Percentiles rank a stretch among this genome's conserved stretches.
phyloP scores from a whole-genome alignment of 1,140 invertebrate species.

The Antheraea pernyi region DNA sequence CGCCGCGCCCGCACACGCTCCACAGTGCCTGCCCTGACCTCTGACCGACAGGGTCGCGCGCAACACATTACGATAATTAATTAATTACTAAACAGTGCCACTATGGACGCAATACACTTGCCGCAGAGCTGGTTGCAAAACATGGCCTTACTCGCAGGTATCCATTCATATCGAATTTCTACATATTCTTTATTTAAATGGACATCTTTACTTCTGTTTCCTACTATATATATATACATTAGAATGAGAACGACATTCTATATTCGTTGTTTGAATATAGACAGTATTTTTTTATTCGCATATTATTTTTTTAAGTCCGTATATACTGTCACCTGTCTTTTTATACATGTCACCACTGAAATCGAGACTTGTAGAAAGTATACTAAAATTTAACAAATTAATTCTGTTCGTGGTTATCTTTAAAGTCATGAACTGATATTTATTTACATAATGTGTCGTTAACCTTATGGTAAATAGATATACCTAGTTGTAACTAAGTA shows the following conservation, averaged over 20 bases:
- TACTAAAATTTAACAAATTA: not conserved
- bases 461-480: not conserved
- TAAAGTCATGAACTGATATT: not conserved
- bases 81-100: not conserved
- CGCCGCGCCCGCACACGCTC: slow-evolving; percentile 22
- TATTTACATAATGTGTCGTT: slow-evolving; percentile 1
- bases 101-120: slow-evolving; percentile 45
- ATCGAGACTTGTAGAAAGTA: too few relatives aligned
- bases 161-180: slow-evolving; percentile 2
- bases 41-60: slow-evolving; percentile 53
- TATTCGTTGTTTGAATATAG: not conserved
- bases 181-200: not conserved
- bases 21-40: slow-evolving; percentile 53
- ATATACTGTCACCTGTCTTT: too few relatives aligned
- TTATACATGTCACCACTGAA: too few relatives aligned
- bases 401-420: too few relatives aligned
- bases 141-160: slow-evolving; percentile 55
- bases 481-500: not conserved
- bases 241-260: not conserved
- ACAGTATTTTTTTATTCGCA: not conserved
- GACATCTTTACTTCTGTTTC: not conserved
- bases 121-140: slow-evolving; percentile 48
- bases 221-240: not conserved
- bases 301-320: not conserved
- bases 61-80: not conserved